Base-by-base conservation (phyloP, 2,113 vertebrate species). In the Thamnaconus septentrionalis region DNA sequence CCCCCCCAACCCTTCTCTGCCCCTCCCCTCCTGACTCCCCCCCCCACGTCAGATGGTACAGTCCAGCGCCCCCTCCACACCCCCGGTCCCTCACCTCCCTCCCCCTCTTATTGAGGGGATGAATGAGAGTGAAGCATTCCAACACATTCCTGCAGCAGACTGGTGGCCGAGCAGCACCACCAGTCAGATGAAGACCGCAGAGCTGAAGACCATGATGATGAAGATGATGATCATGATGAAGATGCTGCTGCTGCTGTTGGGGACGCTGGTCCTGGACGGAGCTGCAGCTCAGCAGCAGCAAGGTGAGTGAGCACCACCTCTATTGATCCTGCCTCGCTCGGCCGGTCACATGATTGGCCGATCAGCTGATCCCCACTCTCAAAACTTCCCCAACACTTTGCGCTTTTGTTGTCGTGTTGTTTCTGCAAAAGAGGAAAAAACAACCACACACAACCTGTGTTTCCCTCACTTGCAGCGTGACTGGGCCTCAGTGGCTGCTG, bases 121-220 rank as follows among this genome's bases (percentile, higher is more conserved):
- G 81, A 83, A 83, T 86, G 79, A 63, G 50, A 66, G 11, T 56
- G 76, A 74, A 65, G 62, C 45, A 59, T 61, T 50, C 58, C 61
- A 53, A 55, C 53, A 77, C 75, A 81, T 85, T 83, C 78, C 73
- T 75, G 41, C 6, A 8, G 8, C 10, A 4, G 5, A 2, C 65
- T 44, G 40, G 49, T 60, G 4, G 43, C 56, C 10, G 43, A 3
- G 18, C 42, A 42, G 11, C 4, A 5, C 45, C 8, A 5, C 9
- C 48, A 31, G 3, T n/a, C 42, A 39, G 56, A 40, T 11, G 7
- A n/a, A 3, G 41, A 7, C 52, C 8, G 3, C 5, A 5, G 5
- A 46, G 45, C 31, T 12, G 5, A 7, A 41, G n/a, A 40, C 46
- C 31, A n/a, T 41, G 4, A 52, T 4, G 11, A 8, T 12, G 8